Evolutionary conservation across 2,888 invertebrate genomes (phyloP), one percentile per base, ranked within the genome.

Genomic region (Aspidapion aeneum): DNA sequence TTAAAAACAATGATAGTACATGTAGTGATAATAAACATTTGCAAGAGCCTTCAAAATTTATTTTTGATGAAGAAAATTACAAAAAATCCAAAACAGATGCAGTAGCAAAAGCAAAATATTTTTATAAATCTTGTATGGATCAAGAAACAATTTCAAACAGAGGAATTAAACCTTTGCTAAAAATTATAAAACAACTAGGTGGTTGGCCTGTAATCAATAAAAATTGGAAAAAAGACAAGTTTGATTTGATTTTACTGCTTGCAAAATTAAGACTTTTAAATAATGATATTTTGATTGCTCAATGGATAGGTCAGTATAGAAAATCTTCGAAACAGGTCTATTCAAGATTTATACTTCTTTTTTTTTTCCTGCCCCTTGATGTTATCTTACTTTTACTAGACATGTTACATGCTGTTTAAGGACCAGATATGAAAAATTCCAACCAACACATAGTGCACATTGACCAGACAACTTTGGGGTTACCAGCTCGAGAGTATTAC

Each of bases 341-440:
- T n/a, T n/a, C n/a, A n/a, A n/a, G n/a, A n/a, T n/a, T n/a, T n/a
- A n/a, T n/a, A n/a, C n/a, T n/a, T n/a, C n/a, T n/a, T n/a, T n/a
- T n/a, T n/a, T n/a, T n/a, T n/a, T n/a, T n/a, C n/a, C n/a, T n/a
- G n/a, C n/a, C n/a, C n/a, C n/a, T n/a, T n/a, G n/a, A n/a, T n/a
- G n/a, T n/a, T n/a, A n/a, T n/a, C n/a, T n/a, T n/a, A n/a, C n/a
- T n/a, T n/a, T n/a, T n/a, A n/a, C n/a, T n/a, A n/a, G n/a, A n/a
- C n/a, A n/a, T n/a, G n/a, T n/a, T n/a, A n/a, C n/a, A n/a, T n/a
- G n/a, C n/a, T n/a, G n/a, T n/a, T n/a, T n/a, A n/a, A n/a, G n/a
- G n/a, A n/a, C 93, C 96, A 0, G 96, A 98, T 77, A 94, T 96
- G 63, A 94, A 94, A 77, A 93, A 96, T 78, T 95, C 96, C 3